Evolutionary conservation across 2,888 invertebrate genomes (phyloP).

Genomic region (Phalera bucephala): DNA sequence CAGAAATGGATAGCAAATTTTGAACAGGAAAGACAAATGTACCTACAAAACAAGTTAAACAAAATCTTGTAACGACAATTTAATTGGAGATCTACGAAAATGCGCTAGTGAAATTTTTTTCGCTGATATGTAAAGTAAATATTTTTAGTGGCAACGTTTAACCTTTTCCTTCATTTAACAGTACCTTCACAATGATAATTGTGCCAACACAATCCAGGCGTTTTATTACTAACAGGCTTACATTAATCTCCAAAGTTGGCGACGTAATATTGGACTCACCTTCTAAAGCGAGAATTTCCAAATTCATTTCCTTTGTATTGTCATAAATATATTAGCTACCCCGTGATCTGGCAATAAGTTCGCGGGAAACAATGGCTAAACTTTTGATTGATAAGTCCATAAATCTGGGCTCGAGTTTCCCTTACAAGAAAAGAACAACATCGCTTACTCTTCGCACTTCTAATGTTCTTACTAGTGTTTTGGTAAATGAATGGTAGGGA

Average conservation of each 20-base stretch:
- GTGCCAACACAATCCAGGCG: conserved; percentile 11
- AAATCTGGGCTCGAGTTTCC: conserved; percentile 24
- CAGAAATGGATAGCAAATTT: too few relatives aligned
- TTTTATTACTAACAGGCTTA: conserved; percentile 25
- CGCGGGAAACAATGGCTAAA: conserved; percentile 36
- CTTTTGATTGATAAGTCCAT: conserved; percentile 48
- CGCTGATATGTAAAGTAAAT: too few relatives aligned
- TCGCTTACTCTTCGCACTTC: conserved; percentile 2
- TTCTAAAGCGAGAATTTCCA: conserved; percentile 11
- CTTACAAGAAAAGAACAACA: conserved; percentile 17
- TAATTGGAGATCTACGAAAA: too few relatives aligned
- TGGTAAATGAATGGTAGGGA: neutral
- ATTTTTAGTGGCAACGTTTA: too few relatives aligned
- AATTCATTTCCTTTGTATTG: conserved; percentile 21
- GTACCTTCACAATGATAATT: conserved; percentile 7
- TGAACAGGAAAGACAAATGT: too few relatives aligned
- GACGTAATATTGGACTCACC: conserved; percentile 17
- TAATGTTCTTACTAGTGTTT: neutral
- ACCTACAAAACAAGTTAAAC: too few relatives aligned
- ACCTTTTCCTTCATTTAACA: too few relatives aligned
- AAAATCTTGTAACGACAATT: too few relatives aligned
- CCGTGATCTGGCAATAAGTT: conserved; percentile 29
- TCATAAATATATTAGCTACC: conserved; percentile 19
- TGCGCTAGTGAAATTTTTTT: too few relatives aligned
- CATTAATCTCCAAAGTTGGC: conserved; percentile 19